These are phyloP conservation scores for Pimephales promelas DNA, from an alignment of 2,113 vertebrate genomes.

Conservation along the genomic window DNA sequence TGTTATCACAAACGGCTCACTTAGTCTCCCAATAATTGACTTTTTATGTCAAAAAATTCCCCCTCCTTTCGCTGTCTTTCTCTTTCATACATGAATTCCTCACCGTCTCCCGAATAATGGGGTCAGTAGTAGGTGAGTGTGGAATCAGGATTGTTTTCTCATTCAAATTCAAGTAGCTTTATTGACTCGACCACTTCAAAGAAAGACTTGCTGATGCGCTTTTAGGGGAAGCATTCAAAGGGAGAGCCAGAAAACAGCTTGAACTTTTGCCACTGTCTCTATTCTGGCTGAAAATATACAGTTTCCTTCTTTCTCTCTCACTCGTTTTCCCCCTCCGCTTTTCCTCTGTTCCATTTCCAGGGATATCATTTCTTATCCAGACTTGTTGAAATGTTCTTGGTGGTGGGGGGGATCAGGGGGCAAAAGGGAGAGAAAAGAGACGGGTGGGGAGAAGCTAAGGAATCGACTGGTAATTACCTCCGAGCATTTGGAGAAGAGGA, in stretches of 20 bases:
- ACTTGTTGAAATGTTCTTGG: constrained; percentile 58
- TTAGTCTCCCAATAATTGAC: neutral
- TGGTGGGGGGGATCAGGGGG: neutral
- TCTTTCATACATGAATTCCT: constrained; percentile 10
- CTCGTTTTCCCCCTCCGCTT: neutral
- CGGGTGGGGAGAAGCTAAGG: constrained; percentile 19
- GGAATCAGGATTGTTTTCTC: constrained; percentile 1
- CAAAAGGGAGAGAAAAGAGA: constrained; percentile 25
- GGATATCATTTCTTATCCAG: constrained; percentile 61
- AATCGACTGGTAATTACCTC: constrained; percentile 52
- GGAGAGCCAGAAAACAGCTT: constrained; percentile 21
- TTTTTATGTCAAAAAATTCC: constrained; percentile 15
- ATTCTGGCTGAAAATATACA: constrained; percentile 35
- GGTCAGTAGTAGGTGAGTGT: constrained; percentile 4
- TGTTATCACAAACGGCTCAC: neutral
- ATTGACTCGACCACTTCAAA: constrained; percentile 22
- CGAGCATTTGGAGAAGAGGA: constrained; percentile 44
- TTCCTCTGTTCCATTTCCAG: constrained; percentile 57
- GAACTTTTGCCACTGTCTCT: constrained; percentile 43
- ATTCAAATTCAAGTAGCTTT: constrained; percentile 41
- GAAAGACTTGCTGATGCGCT: neutral
- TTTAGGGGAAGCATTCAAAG: constrained; percentile 7
- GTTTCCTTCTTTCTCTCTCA: neutral
- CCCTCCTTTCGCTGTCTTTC: neutral
- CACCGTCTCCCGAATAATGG: neutral